phyloP scores from a whole-genome alignment of 1,140 invertebrate genomes.

The Chlorops oryzae region DNA sequence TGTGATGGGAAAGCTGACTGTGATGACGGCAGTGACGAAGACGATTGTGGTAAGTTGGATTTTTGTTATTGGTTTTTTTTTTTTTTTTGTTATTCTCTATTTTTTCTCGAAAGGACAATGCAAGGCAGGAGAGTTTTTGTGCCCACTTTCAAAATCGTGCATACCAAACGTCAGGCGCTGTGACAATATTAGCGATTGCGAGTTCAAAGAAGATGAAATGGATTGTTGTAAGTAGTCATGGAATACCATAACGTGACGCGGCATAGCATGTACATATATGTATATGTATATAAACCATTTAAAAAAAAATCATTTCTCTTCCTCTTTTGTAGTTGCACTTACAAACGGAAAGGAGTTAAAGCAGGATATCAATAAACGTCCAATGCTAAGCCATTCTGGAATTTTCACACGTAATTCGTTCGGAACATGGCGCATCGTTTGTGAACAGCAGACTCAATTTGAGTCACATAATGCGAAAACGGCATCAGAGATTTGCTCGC shows the following conservation, averaged over 20 bases:
- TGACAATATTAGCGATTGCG: constrained; percentile 57
- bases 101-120: constrained; percentile 24
- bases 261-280: too few species aligned
- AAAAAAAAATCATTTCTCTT: constrained; percentile 4
- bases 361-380: constrained; percentile 54
- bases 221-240: constrained; percentile 66
- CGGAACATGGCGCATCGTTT: constrained; percentile 58
- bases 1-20: constrained; percentile 79
- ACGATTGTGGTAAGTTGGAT: constrained; percentile 56
- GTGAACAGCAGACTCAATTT: constrained; percentile 49
- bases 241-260: too few species aligned
- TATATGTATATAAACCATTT: too few species aligned
- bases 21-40: constrained; percentile 67
- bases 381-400: constrained; percentile 55
- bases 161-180: constrained; percentile 56
- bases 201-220: constrained; percentile 64
- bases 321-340: constrained; percentile 55
- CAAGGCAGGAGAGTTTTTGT: constrained; percentile 28
- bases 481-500: constrained; percentile 25
- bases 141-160: constrained; percentile 50
- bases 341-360: constrained; percentile 56
- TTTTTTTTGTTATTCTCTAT: too few species aligned
- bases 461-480: constrained; percentile 29
- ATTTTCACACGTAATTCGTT: constrained; percentile 54
- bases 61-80: not conserved